A percentile compares a stretch with the other conserved stretches of the same genome.
Evolutionary conservation across 2,888 invertebrate genomes (phyloP).

Genomic region (Synergus umbraculus): DNA sequence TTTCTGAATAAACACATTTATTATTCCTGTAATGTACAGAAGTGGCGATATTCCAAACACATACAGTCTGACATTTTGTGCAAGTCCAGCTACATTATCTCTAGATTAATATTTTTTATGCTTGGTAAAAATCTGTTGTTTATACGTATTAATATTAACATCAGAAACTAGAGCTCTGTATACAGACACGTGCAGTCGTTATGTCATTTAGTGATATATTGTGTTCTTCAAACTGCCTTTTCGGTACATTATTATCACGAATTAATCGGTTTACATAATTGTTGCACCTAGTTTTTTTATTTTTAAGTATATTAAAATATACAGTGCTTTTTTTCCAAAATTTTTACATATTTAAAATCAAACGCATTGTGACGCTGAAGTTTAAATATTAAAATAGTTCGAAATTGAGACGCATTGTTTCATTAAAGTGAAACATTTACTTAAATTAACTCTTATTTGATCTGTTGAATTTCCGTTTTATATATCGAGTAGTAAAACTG

Average conservation of each 20-base stretch:
- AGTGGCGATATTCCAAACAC: conserved; percentile 64
- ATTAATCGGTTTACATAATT: conserved; percentile 16
- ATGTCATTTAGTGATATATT: conserved; percentile 31
- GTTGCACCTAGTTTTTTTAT: neutral
- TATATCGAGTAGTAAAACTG: neutral
- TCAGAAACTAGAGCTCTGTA: conserved; percentile 32
- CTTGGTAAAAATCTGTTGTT: conserved; percentile 56
- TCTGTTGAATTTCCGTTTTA: neutral
- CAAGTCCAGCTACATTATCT: conserved; percentile 57
- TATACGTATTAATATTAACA: conserved; percentile 41
- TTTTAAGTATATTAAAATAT: conserved; percentile 31
- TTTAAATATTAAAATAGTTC: neutral
- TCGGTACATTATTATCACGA: conserved; percentile 4
- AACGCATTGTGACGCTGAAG: conserved; percentile 7
- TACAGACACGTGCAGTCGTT: conserved; percentile 24
- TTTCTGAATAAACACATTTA: conserved; percentile 53
- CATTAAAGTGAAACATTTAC: neutral
- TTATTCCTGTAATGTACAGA: conserved; percentile 68
- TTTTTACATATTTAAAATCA: conserved; percentile 32
- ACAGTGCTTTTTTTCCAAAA: conserved; percentile 22
- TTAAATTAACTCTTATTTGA: conserved; percentile 16
- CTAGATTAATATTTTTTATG: conserved; percentile 55
- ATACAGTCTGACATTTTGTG: conserved; percentile 61
- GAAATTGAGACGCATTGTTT: neutral
- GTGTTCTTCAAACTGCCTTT: conserved; percentile 22